Conservation (phyloP, 2,797 vertebrate genomes). For the Atherinosoma microstoma region DNA sequence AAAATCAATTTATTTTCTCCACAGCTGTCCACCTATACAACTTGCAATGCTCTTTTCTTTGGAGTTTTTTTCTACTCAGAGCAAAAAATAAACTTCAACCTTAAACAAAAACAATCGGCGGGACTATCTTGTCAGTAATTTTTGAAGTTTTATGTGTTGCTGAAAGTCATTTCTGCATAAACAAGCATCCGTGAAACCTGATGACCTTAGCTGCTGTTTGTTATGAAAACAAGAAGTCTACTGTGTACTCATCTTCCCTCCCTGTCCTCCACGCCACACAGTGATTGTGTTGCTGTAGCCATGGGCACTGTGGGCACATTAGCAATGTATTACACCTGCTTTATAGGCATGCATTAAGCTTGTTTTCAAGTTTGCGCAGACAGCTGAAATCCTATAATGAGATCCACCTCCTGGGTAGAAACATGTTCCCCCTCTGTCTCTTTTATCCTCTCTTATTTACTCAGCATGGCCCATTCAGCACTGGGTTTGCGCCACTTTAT, state of each 20-base stretch:
- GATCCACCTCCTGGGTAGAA: conserved; percentile 82
- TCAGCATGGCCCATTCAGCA: conserved; percentile 76
- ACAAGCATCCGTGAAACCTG: conserved; percentile 52
- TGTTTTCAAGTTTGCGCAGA: conserved; percentile 77
- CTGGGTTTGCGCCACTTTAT: conserved; percentile 83
- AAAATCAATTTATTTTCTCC: conserved; percentile 72
- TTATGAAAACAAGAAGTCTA: conserved; percentile 54
- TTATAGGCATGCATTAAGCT: conserved; percentile 84
- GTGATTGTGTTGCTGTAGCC: conserved; percentile 56
- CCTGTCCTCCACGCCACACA: conserved; percentile 56
- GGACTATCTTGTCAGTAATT: conserved; percentile 52
- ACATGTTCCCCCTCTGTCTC: conserved; percentile 60
- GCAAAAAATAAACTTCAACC: conserved; percentile 40
- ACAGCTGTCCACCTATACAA: conserved; percentile 32
- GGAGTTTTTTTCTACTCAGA: conserved; percentile 27
- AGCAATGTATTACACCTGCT: conserved; percentile 84
- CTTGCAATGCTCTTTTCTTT: conserved; percentile 48
- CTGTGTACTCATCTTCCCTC: conserved; percentile 41
- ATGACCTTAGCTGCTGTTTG: conserved; percentile 65
- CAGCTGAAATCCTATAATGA: conserved; percentile 85
- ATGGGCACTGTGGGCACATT: conserved; percentile 74
- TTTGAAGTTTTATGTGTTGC: conserved; percentile 54
- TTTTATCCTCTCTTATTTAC: conserved; percentile 82
- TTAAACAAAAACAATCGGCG: conserved; percentile 43
- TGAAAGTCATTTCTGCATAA: conserved; percentile 69